These are phyloP conservation scores for Sylvilagus bachmani DNA, from an alignment of 2,113 vertebrate genomes.

Conservation along the genomic window DNA sequence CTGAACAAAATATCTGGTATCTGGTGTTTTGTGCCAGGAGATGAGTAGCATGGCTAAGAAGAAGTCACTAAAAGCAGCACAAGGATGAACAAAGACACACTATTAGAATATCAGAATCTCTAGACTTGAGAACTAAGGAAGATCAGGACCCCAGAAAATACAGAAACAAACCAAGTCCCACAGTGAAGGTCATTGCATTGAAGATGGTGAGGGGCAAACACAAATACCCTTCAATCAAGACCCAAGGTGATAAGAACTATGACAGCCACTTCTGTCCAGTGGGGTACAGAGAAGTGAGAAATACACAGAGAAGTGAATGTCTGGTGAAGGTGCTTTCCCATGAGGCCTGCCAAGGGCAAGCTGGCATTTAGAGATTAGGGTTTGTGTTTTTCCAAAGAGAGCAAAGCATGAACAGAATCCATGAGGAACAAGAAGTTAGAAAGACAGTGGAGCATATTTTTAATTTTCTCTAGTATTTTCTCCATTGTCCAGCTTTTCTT, in stretches of 20 bases:
- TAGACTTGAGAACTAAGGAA: not conserved
- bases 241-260: not conserved
- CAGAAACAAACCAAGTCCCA: not conserved
- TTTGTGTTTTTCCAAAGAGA: not conserved
- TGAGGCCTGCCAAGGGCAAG: not conserved
- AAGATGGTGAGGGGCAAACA: not conserved
- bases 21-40: not conserved
- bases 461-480: not conserved
- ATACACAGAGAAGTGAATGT: not conserved
- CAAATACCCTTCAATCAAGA: not conserved
- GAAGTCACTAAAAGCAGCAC: not conserved
- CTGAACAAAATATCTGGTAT: not conserved
- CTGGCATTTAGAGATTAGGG: not conserved
- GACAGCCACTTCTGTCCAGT: not conserved
- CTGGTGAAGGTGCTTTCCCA: not conserved
- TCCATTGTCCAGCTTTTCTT: not conserved
- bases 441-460: not conserved
- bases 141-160: not conserved
- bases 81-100: not conserved
- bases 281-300: not conserved
- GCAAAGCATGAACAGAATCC: not conserved
- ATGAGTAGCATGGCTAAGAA: not conserved
- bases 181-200: not conserved
- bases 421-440: not conserved
- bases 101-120: not conserved